Base-by-base conservation (phyloP, 1,140 invertebrate genomes). In the Linepithema humile region DNA sequence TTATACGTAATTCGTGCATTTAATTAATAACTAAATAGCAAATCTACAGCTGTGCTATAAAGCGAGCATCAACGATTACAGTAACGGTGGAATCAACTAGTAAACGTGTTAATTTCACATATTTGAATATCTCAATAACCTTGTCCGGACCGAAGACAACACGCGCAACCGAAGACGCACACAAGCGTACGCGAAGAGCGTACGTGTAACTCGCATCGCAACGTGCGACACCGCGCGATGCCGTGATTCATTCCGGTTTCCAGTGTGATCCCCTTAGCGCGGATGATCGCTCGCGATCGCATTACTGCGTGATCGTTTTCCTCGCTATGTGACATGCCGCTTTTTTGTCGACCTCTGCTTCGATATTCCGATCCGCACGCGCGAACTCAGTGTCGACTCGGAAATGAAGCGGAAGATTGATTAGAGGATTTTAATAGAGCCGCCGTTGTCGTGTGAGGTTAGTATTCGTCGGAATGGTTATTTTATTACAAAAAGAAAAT, bases 31-130 rank as follows among this genome's bases (percentile, higher is more conserved):
- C 17, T 48, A n/a, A 17, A 26, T 9, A 0, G 9, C 5, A 3
- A 70, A 48, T 12, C 17, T 1, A 23, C 4, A 3, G 3, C 40
- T 0, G 23, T 15, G 0, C 15, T 10, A 48, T 6, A 10, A 15
- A 67, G 7, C 17, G 69, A n/a, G 38, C 0, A 2, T 17, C 20
- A 55, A 3, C 17, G 17, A 20, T 38, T n/a, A n/a, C n/a, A n/a
- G n/a, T n/a, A 43, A 74, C 53, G 38, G 60, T 5, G 17, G 4
- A 59, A 45, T 45, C 2, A 12, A 29, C 1, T 26, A 35, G 12
- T 35, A 45, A 2, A 7, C 53, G 17, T 74, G n/a, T 74, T 15
- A 74, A 74, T n/a, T n/a, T n/a, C n/a, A n/a, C n/a, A n/a, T n/a
- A 38, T 74, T 74, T 57, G 20, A 74, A 74, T 74, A 10, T 15